Conservation (phyloP, 2,888 invertebrate genomes). For the Artemia sinica region DNA sequence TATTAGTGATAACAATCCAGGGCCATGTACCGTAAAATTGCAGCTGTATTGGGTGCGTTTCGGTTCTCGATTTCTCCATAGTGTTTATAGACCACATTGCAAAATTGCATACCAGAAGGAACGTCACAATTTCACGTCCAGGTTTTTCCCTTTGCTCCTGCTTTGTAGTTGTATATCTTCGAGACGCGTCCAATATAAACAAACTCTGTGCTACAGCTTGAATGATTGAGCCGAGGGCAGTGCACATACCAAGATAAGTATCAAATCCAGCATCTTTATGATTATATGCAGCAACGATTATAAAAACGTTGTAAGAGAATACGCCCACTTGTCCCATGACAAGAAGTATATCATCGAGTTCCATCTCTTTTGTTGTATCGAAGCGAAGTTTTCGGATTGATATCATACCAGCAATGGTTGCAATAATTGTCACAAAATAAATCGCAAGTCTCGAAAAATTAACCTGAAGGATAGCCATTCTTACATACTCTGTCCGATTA, state of each 20-base stretch:
- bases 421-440: constrained; percentile 30
- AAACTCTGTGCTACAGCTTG: constrained; percentile 21
- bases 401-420: constrained; percentile 31
- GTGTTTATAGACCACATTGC: constrained; percentile 91
- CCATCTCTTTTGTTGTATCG: constrained; percentile 42
- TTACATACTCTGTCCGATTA: constrained; percentile 27
- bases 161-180: constrained; percentile 58
- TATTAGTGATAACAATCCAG: constrained; percentile 87
- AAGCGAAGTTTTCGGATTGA: constrained; percentile 60
- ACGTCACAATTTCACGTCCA: constrained; percentile 62
- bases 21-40: constrained; percentile 85
- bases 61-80: constrained; percentile 71
- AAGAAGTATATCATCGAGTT: constrained; percentile 32
- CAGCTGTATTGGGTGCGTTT: constrained; percentile 75
- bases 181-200: constrained; percentile 49
- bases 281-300: constrained; percentile 69
- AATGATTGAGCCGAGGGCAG: constrained; percentile 45
- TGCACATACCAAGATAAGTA: constrained; percentile 79
- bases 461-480: constrained; percentile 29
- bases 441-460: constrained; percentile 30
- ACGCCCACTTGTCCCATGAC: constrained; percentile 45
- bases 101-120: constrained; percentile 49
- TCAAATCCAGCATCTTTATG: constrained; percentile 56
- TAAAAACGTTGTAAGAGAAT: constrained; percentile 81
- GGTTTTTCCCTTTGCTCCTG: constrained; percentile 72